Evolutionary conservation across 1,140 invertebrate genomes (phyloP), one percentile per base, ranked within the genome.

Genomic region (Drosophila pectinifera): DNA sequence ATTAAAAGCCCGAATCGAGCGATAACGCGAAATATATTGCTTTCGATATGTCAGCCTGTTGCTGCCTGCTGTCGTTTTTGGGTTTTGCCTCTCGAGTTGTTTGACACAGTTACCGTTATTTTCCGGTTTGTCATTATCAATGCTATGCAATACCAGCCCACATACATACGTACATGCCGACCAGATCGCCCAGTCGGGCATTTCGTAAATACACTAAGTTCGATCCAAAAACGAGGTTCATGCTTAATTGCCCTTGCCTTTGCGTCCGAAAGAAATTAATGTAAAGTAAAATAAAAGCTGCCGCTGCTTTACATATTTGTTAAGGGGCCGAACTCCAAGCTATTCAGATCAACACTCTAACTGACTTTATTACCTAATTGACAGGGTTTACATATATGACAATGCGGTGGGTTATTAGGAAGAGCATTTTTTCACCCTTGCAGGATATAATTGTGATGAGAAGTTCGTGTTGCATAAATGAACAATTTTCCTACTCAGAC

Each of bases 41-140:
- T 59, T 63, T 74, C 46, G 78, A 31, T 42, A 74, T 74, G 61
- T 59, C 5, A 26, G 39, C 11, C 24, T 56, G 36, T 56, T 31
- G 34, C 18, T 53, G 46, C 20, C 11, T 56, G n/a, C 46, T 18
- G 28, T 16, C 22, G 41, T 55, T 72, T 61, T 49, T 58, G 49
- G 24, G 16, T 51, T 51, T 62, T 48, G 22, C 13, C 28, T 59
- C 36, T 41, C 34, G 5, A 26, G 62, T 62, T 76, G 61, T 70
- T 59, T 85, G 81, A 77, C 81, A 85, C 68, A 70, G 82, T 81
- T 81, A 76, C 83, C 65, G 82, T 82, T 86, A 88, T 86, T 88
- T 88, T 88, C 83, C 78, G 75, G 83, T 82, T 86, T 82, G 64
- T 48, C 57, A 59, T 70, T 78, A 70, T 42, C 59, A 22, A 57